phyloP scores from a whole-genome alignment of 2,888 invertebrate species.

The Trichopoda pennipes region DNA sequence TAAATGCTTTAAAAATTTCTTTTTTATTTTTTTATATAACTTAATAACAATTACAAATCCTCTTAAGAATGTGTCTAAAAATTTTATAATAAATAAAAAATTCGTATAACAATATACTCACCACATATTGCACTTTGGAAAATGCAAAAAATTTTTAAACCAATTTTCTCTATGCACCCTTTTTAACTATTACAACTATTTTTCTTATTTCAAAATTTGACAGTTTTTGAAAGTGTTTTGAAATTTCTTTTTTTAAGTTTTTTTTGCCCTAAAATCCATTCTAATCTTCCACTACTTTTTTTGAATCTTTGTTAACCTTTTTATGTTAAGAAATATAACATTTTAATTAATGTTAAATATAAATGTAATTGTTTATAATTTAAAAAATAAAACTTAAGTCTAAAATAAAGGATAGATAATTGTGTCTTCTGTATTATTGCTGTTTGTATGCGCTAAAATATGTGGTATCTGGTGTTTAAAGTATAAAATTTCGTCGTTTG shows the following conservation, averaged over 20 bases:
- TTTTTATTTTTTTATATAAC: not conserved
- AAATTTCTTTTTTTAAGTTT: slow-evolving; percentile 1
- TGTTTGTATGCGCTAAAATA: not conserved
- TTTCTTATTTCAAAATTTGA: not conserved
- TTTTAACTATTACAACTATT: slow-evolving; percentile 9
- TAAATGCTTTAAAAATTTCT: slow-evolving; percentile 39
- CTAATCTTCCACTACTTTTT: slow-evolving; percentile 29
- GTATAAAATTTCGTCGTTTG: too few species aligned
- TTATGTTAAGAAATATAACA: slow-evolving; percentile 45
- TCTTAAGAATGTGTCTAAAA: slow-evolving; percentile 10
- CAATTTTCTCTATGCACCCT: slow-evolving; percentile 28
- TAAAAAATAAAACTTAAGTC: slow-evolving; percentile 63
- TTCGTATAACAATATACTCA: slow-evolving; percentile 19
- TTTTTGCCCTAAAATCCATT: not conserved
- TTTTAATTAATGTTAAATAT: slow-evolving; percentile 62
- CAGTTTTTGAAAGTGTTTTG: slow-evolving; percentile 5
- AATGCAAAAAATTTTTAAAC: slow-evolving; percentile 22
- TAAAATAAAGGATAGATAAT: slow-evolving; percentile 44
- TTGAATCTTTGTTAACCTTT: slow-evolving; percentile 15
- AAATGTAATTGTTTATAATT: slow-evolving; percentile 66
- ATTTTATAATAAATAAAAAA: slow-evolving; percentile 31
- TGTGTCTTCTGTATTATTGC: slow-evolving; percentile 12
- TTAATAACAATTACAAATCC: not conserved
- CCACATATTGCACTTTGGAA: slow-evolving; percentile 43
- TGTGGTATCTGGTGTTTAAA: too few species aligned